Conservation (phyloP, 1,140 invertebrate species). For the Drosophila parvula region DNA sequence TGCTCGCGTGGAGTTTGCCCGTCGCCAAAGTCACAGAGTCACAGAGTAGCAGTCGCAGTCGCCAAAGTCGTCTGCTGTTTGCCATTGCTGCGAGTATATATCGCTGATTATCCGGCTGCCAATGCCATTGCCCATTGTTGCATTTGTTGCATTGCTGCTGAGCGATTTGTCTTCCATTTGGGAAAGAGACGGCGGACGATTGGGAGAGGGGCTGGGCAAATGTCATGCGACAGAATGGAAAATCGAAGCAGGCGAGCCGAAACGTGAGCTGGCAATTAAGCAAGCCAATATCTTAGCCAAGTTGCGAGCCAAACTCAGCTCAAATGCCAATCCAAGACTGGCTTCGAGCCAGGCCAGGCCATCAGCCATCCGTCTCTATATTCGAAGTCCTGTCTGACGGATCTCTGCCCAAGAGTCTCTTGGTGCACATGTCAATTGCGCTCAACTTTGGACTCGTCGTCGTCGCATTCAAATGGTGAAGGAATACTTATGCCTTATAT, state of each 20-base stretch:
- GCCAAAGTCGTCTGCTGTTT: constrained; percentile 39
- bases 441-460: constrained; percentile 35
- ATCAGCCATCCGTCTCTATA: constrained; percentile 20
- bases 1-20: constrained; percentile 69
- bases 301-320: constrained; percentile 32
- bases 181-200: constrained; percentile 15
- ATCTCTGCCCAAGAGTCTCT: constrained; percentile 20
- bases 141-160: constrained; percentile 32
- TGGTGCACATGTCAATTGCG: constrained; percentile 33
- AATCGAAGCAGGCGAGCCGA: constrained; percentile 72
- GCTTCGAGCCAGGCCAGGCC: constrained; percentile 8
- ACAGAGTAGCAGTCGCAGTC: no score
- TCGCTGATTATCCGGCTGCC: constrained; percentile 73
- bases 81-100: constrained; percentile 21
- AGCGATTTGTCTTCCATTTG: constrained; percentile 77
- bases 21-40: constrained; percentile 46
- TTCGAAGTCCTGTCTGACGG: constrained; percentile 30
- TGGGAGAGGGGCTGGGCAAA: constrained; percentile 30
- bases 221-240: constrained; percentile 58
- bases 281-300: constrained; percentile 42
- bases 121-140: constrained; percentile 71
- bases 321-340: constrained; percentile 40
- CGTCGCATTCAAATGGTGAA: constrained; percentile 31
- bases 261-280: constrained; percentile 82
- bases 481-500: constrained; percentile 27